Evolutionary conservation across 2,113 vertebrate genomes (phyloP), one percentile per base, ranked within the genome.

Genomic region (Microcebus tavaratra): DNA sequence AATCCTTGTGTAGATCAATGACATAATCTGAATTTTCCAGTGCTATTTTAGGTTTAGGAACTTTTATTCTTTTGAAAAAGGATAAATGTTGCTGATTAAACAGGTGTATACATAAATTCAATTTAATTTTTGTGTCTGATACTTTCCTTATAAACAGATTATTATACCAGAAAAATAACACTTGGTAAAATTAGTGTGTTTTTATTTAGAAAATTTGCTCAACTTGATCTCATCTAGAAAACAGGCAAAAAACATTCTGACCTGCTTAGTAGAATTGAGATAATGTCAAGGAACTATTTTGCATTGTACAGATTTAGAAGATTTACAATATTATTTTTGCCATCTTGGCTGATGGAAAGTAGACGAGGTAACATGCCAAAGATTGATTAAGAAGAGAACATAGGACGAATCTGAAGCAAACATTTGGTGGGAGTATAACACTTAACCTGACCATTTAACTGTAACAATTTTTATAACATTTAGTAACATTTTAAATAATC

Each of bases 171-270:
- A 31, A 90, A 88, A 84, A 75, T 73, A 85, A 79, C 20, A 53
- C 15, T 94, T 88, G n/a, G 27, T 42, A 61, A 95, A 94, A 70
- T 95, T 70, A 70, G 21, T 48, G n/a, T 68, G 29, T 45, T 90
- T 92, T 82, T 75, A 65, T 80, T 94, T 34, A 65, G 91, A 93
- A 96, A 97, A 53, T 59, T 50, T 31, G 9, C 18, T n/a, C 53
- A 78, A 63, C 1, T 3, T 88, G 23, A 91, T 92, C 39, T 68
- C 31, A 88, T 78, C 18, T 65, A 79, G 68, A 93, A 95, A 95
- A 88, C 3, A 81, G 36, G 10, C 48, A 50, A 82, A 87, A 95
- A 55, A 10, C 27, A 78, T 76, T 82, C 10, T 53, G 48, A 25
- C 31, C 82, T 79, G 8, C 48, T 80, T 79, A 65, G 61, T 36